Conservation (phyloP, 1,140 invertebrate genomes). For the Myzus persicae region DNA sequence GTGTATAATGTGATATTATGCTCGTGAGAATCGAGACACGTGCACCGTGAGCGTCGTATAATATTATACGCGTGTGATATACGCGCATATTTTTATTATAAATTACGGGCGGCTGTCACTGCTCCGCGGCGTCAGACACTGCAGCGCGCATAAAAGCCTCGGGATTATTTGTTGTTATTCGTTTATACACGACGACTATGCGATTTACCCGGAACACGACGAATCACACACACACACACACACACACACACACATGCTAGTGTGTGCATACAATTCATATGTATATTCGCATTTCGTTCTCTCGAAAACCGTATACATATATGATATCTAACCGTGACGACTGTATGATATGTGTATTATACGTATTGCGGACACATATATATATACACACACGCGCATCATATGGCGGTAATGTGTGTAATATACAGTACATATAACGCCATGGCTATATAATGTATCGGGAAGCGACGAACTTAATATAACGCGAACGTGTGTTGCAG, state of each 20-base stretch:
- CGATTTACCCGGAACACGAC: neutral
- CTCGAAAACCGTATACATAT: neutral
- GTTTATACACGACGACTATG: neutral
- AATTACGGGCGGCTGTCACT: neutral
- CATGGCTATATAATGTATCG: neutral
- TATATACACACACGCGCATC: too few relatives aligned
- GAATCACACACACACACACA: neutral
- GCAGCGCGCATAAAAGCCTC: neutral
- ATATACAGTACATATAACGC: neutral
- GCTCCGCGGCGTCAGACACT: neutral
- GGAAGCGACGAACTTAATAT: conserved; percentile 7
- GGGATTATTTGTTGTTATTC: conserved; percentile 1
- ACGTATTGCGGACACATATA: too few relatives aligned
- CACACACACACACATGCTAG: too few relatives aligned
- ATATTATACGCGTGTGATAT: neutral
- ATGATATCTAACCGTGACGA: neutral
- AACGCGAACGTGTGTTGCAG: neutral
- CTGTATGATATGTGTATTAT: neutral
- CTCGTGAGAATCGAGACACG: neutral
- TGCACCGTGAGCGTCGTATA: neutral
- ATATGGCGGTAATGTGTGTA: neutral
- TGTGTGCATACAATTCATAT: too few relatives aligned
- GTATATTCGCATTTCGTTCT: neutral
- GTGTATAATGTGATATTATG: neutral
- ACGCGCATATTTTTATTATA: neutral